phyloP scores from a whole-genome alignment of 1,140 invertebrate genomes.

The Papilio machaon region DNA sequence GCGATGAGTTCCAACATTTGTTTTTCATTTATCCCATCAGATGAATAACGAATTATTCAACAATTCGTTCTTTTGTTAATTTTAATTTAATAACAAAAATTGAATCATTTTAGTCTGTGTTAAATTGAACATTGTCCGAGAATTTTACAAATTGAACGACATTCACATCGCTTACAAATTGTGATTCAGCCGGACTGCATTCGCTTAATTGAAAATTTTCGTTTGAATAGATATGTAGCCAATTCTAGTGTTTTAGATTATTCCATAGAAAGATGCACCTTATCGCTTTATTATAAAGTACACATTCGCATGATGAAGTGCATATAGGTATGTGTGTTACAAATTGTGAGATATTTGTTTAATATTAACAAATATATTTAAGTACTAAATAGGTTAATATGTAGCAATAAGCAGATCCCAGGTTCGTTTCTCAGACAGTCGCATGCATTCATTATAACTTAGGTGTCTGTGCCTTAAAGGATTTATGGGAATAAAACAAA shows the following conservation, averaged over 20 bases:
- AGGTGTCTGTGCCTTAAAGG: background rate
- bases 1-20: too few species aligned
- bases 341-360: background rate
- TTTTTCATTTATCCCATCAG: too few species aligned
- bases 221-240: conserved; percentile 27
- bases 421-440: too few species aligned
- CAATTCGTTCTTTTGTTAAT: background rate
- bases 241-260: conserved; percentile 8
- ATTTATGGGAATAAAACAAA: conserved; percentile 47
- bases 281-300: background rate
- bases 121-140: conserved; percentile 14
- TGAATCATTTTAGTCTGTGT: background rate
- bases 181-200: conserved; percentile 14
- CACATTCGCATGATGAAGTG: background rate
- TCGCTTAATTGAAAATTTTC: conserved; percentile 38
- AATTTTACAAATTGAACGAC: conserved; percentile 22
- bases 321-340: background rate
- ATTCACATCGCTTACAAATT: conserved; percentile 21
- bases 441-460: too few species aligned
- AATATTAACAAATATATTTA: background rate
- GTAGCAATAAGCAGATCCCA: too few species aligned
- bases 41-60: too few species aligned
- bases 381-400: too few species aligned
- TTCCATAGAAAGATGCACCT: background rate
- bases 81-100: background rate